Evolutionary conservation across 2,113 vertebrate species (phyloP).

Genomic region (Myrmecophaga tridactyla): DNA sequence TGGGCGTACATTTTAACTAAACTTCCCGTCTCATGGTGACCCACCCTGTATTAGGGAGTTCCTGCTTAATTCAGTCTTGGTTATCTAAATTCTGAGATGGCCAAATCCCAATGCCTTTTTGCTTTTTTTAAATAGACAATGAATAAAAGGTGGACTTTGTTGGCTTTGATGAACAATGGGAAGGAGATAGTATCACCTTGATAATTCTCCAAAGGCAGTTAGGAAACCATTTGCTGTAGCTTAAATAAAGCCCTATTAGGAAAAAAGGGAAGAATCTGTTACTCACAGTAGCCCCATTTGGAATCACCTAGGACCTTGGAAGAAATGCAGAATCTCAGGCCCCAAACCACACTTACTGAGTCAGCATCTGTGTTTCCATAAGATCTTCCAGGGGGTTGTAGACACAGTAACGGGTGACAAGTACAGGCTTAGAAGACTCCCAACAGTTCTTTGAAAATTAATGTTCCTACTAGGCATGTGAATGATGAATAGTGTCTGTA

Average conservation of each 20-base stretch:
- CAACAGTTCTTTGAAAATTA: background rate
- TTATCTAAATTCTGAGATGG: conserved; percentile 43
- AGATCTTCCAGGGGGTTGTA: background rate
- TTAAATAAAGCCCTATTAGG: conserved; percentile 1
- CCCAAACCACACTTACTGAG: background rate
- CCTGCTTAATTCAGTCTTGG: conserved; percentile 7
- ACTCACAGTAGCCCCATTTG: background rate
- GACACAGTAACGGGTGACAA: background rate
- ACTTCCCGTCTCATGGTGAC: conserved; percentile 55
- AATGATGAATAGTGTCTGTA: background rate
- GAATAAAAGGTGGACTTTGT: background rate
- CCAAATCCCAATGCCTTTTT: conserved; percentile 3
- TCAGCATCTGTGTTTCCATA: background rate
- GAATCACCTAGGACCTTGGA: background rate
- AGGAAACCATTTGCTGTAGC: conserved; percentile 5
- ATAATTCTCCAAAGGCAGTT: background rate
- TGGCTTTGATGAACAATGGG: background rate
- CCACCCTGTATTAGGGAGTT: conserved; percentile 25
- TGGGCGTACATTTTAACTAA: conserved; percentile 44
- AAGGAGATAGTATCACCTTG: conserved; percentile 13
- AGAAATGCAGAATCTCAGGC: background rate
- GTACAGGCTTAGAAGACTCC: background rate
- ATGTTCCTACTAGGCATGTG: background rate
- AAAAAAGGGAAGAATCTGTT: background rate
- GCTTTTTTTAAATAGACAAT: background rate